Percentiles rank a stretch among this genome's conserved stretches.
These are phyloP conservation scores for Heliconius nattereri DNA, from an alignment of 1,140 invertebrate genomes.

Conservation along the genomic window DNA sequence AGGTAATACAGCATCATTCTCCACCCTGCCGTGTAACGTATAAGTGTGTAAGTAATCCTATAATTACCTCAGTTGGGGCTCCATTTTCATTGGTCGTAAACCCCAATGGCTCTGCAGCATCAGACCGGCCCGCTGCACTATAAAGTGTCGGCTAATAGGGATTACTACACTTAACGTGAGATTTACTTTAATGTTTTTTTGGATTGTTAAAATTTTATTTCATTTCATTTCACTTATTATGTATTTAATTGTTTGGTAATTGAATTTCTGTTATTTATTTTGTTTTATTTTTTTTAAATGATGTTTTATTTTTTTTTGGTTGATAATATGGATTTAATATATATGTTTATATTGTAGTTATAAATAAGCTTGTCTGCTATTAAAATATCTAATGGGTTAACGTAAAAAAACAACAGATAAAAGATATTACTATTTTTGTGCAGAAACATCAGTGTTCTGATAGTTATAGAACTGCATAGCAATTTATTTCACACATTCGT, in stretches of 20 bases:
- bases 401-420: too few species aligned
- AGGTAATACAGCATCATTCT: slow-evolving; percentile 39
- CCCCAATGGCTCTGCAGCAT: slow-evolving; percentile 63
- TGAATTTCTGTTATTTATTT: neutral
- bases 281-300: neutral
- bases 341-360: neutral
- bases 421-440: too few species aligned
- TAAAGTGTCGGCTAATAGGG: slow-evolving; percentile 72
- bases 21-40: slow-evolving; percentile 39
- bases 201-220: slow-evolving; percentile 42
- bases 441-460: too few species aligned
- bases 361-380: neutral
- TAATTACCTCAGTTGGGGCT: slow-evolving; percentile 68
- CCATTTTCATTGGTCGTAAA: slow-evolving; percentile 71
- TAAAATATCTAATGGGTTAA: neutral
- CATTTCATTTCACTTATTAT: slow-evolving; percentile 23
- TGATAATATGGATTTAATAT: neutral
- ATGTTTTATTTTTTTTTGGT: neutral
- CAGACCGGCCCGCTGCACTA: slow-evolving; percentile 64
- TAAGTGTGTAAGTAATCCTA: slow-evolving; percentile 63
- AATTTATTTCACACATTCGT: too few species aligned
- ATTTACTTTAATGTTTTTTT: slow-evolving; percentile 64
- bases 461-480: too few species aligned
- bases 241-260: neutral
- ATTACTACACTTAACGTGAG: slow-evolving; percentile 66